Evolutionary conservation across 2,113 vertebrate species (phyloP).

Genomic region (Aphyosemion australe): DNA sequence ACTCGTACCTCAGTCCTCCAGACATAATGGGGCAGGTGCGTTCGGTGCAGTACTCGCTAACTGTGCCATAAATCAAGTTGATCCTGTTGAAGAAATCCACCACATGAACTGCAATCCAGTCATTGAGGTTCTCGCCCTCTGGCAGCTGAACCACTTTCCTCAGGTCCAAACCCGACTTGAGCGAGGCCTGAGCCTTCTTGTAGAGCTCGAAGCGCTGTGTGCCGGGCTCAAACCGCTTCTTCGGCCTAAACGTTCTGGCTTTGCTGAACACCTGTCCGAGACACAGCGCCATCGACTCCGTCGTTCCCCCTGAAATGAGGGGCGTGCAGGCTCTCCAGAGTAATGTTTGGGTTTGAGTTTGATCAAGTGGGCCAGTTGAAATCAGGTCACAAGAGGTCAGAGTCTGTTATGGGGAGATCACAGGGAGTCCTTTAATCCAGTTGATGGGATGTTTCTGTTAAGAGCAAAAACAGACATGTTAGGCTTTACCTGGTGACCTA

Average conservation of each 20-base stretch:
- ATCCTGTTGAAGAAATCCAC: slow-evolving; percentile 99
- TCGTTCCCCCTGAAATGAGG: slow-evolving; percentile 44
- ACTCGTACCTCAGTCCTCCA: slow-evolving; percentile 92
- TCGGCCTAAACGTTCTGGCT: slow-evolving; percentile 95
- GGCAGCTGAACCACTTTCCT: slow-evolving; percentile 93
- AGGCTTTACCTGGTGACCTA: slow-evolving; percentile 7
- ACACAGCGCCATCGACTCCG: slow-evolving; percentile 87
- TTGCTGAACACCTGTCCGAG: slow-evolving; percentile 98
- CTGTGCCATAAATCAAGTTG: slow-evolving; percentile 98
- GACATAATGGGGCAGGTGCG: slow-evolving; percentile 95
- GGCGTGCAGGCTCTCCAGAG: slow-evolving; percentile 28
- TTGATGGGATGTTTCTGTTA: slow-evolving; percentile 37
- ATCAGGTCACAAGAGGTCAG: slow-evolving; percentile 34
- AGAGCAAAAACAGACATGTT: slow-evolving; percentile 41
- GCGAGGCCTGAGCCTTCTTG: slow-evolving; percentile 95
- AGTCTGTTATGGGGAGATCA: slow-evolving; percentile 36
- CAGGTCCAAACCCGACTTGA: slow-evolving; percentile 94
- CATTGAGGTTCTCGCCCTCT: slow-evolving; percentile 88
- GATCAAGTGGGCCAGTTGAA: slow-evolving; percentile 15
- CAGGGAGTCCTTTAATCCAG: slow-evolving; percentile 23
- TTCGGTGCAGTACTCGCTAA: slow-evolving; percentile 92
- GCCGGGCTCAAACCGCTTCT: slow-evolving; percentile 93
- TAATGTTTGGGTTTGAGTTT: slow-evolving; percentile 37
- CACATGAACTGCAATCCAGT: slow-evolving; percentile 96
- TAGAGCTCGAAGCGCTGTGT: slow-evolving; percentile 96